Base-by-base conservation (phyloP, 1,140 invertebrate species). In the Metaphire vulgaris region DNA sequence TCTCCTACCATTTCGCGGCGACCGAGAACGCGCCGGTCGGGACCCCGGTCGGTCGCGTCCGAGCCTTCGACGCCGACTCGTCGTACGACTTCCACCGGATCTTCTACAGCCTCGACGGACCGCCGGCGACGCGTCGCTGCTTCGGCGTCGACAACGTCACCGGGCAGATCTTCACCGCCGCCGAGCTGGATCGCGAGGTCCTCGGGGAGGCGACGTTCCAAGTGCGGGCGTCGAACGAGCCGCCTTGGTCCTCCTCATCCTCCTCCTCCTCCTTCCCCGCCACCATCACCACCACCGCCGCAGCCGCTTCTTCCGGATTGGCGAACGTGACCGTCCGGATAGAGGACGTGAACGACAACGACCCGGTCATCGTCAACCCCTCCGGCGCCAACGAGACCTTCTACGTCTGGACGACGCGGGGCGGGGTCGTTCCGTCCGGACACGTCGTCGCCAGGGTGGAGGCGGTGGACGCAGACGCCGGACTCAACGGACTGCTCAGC, bases 61-160 rank as follows among this genome's bases (percentile, higher is more conserved):
- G 33, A 1, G 79, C 79, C 30, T 69, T 33, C n/a, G 79, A 80
- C 66, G 29, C n/a, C n/a, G 79, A 80, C 33, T 28, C 30, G 1
- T 30, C 34, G 12, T 68, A 34, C 1, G 65, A 69, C 16, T 73
- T 34, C 33, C 32, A 73, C 41, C 41, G 41, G 32, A 28, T 78
- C 12, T 26, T 31, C 21, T 77, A 75, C 33, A n/a, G 21, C 12
- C 14, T 77, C 41, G 73, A 75, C 6, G 41, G 41, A 26, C 66
- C 76, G 2, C 32, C 41, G n/a, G 32, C 72, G 1, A 32, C 28
- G 26, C 30, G 33, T 71, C 26, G 34, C n/a, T n/a, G n/a, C 0
- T 79, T 79, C 74, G 16, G 32, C 0, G 76, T 79, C 67, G 66
- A 78, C 41, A 29, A 74, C 15, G 12, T 64, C 28, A 79, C 66